Evolutionary conservation across 2,797 vertebrate species (phyloP).

Genomic region (Mionectes olivaceus): DNA sequence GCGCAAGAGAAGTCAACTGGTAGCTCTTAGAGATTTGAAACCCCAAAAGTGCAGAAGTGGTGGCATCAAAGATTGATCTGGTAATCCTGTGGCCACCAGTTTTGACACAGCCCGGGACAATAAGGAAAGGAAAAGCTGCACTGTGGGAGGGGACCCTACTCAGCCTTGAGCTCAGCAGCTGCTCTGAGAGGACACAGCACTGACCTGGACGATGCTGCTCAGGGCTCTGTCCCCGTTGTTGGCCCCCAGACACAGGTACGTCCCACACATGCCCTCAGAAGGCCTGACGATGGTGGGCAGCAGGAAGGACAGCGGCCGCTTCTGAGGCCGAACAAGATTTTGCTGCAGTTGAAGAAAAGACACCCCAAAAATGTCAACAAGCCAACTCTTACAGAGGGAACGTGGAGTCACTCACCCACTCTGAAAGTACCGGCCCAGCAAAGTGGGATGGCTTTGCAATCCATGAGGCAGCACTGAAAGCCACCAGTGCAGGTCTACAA

Average conservation of each 20-base stretch:
- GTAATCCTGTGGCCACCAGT: neutral
- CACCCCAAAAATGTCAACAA: neutral
- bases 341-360: slow-evolving; percentile 76
- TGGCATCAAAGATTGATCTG: neutral
- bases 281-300: slow-evolving; percentile 93
- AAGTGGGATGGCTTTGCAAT: neutral
- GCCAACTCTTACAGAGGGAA: neutral
- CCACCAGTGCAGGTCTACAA: neutral
- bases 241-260: slow-evolving; percentile 91
- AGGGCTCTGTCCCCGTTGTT: slow-evolving; percentile 89
- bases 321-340: slow-evolving; percentile 86
- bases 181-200: neutral
- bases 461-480: neutral
- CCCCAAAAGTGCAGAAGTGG: neutral
- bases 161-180: neutral
- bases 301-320: slow-evolving; percentile 93
- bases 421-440: neutral
- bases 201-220: slow-evolving; percentile 92
- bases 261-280: slow-evolving; percentile 90
- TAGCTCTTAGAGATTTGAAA: neutral
- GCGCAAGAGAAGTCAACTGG: neutral
- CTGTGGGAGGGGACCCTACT: neutral
- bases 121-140: neutral
- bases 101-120: neutral
- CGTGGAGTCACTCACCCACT: neutral